These are phyloP conservation scores for Rhabdornis inornatus DNA, from an alignment of 2,113 vertebrate genomes.

Conservation along the genomic window DNA sequence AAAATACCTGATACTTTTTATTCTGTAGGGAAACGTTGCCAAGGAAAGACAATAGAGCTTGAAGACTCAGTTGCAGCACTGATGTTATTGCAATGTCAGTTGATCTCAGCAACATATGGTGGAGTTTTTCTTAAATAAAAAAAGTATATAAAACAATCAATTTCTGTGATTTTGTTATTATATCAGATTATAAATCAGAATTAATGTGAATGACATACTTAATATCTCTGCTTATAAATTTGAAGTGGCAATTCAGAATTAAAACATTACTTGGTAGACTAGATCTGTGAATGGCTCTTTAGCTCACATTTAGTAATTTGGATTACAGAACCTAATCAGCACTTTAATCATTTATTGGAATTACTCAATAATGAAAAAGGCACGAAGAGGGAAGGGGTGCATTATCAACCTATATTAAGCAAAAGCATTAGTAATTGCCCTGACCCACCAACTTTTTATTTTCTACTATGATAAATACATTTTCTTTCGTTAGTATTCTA, in stretches of 20 bases:
- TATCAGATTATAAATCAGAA: slow-evolving; percentile 59
- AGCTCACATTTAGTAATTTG: background rate
- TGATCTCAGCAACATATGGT: slow-evolving; percentile 43
- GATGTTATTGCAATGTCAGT: slow-evolving; percentile 9
- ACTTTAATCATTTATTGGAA: background rate
- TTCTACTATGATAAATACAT: background rate
- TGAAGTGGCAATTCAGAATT: background rate
- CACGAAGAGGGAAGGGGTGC: background rate
- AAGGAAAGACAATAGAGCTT: background rate
- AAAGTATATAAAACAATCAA: slow-evolving; percentile 27
- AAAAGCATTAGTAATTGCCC: background rate
- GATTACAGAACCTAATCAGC: background rate
- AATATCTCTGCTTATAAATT: slow-evolving; percentile 51
- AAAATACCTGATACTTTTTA: background rate
- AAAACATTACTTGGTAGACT: background rate
- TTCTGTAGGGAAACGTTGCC: background rate
- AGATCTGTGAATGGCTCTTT: background rate
- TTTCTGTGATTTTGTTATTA: slow-evolving; percentile 55
- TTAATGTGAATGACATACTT: slow-evolving; percentile 51
- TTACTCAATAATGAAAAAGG: background rate
- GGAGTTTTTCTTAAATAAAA: slow-evolving; percentile 26
- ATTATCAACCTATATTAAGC: background rate
- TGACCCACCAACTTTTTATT: background rate
- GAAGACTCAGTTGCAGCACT: background rate
- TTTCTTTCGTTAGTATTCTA: background rate